Conservation (phyloP, 2,797 vertebrate species). For the Epinephelus awoara region DNA sequence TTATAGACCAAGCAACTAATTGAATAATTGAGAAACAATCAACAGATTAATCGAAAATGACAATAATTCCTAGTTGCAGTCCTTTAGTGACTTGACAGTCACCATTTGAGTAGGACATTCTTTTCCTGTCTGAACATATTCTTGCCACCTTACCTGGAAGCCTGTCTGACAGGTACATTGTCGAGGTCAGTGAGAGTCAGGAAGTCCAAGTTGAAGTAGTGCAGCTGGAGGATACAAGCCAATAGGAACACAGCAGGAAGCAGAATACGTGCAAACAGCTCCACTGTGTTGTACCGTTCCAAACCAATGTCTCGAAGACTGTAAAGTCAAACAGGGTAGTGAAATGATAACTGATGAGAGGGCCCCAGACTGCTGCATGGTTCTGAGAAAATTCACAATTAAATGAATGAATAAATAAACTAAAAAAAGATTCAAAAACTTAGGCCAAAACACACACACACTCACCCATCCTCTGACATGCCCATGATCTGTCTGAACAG, state of each 20-base stretch:
- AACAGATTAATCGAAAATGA: too few relatives aligned
- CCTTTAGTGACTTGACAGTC: background rate
- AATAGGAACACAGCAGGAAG: constrained; percentile 86
- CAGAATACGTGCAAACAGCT: constrained; percentile 85
- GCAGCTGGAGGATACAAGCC: constrained; percentile 87
- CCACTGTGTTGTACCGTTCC: constrained; percentile 81
- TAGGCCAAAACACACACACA: background rate
- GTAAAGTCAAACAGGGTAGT: background rate
- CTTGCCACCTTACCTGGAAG: constrained; percentile 72
- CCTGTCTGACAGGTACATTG: constrained; percentile 74
- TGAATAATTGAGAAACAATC: too few relatives aligned
- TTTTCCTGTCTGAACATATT: background rate
- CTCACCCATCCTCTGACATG: constrained; percentile 88
- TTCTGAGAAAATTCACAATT: background rate
- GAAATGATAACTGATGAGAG: background rate
- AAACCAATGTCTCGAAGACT: constrained; percentile 86
- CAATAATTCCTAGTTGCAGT: too few relatives aligned
- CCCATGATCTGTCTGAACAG: constrained; percentile 86
- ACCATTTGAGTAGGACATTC: background rate
- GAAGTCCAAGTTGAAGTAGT: constrained; percentile 88
- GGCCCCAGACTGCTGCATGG: background rate
- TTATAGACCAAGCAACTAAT: too few relatives aligned
- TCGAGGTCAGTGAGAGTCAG: constrained; percentile 84
- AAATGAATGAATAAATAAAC: background rate
- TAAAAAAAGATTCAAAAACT: background rate